Percentiles rank a stretch among this genome's conserved stretches.
Evolutionary conservation across 2,113 vertebrate species (phyloP).

Genomic region (Myodes glareolus): DNA sequence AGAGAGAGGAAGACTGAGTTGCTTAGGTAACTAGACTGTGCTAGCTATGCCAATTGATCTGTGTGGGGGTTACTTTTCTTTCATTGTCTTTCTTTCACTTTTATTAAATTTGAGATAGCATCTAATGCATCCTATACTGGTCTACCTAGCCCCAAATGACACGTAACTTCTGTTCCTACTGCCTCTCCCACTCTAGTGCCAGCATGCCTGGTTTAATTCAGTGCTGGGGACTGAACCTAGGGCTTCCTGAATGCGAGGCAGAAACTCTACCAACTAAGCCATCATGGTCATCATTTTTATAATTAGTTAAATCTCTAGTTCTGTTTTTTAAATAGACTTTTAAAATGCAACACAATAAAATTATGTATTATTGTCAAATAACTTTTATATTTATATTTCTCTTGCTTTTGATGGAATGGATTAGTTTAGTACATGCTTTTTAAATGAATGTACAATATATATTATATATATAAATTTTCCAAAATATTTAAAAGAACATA

Average conservation of each 20-base stretch:
- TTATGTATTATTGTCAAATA: not conserved
- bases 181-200: not conserved
- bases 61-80: not conserved
- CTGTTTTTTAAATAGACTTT: not conserved
- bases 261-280: not conserved
- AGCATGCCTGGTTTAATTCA: not conserved
- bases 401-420: not conserved
- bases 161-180: not conserved
- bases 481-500: too few relatives aligned
- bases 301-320: not conserved
- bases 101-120: not conserved
- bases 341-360: not conserved
- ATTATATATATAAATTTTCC: too few relatives aligned
- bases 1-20: not conserved
- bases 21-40: not conserved
- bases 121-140: not conserved
- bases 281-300: not conserved
- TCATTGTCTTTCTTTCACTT: not conserved
- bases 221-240: not conserved
- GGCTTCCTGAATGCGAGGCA: not conserved
- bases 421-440: not conserved
- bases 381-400: not conserved
- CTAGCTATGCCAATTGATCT: not conserved
- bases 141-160: not conserved
- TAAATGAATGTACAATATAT: not conserved